Evolutionary conservation across 1,140 invertebrate genomes (phyloP).

Genomic region (Pomacea maculata): DNA sequence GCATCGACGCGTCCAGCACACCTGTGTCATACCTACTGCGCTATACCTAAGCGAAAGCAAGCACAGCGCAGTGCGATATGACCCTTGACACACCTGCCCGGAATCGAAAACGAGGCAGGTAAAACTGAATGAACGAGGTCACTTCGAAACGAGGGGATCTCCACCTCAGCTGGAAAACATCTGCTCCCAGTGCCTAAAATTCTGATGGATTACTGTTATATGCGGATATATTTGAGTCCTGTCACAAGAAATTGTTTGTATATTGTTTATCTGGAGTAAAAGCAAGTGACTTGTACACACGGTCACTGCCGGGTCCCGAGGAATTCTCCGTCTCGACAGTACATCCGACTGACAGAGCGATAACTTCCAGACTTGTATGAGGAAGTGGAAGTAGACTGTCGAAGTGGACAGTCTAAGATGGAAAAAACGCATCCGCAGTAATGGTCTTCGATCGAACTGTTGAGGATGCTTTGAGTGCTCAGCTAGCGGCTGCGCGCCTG

Average conservation of each 20-base stretch:
- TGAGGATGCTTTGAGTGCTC: slow-evolving; percentile 10
- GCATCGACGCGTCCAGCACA: background rate
- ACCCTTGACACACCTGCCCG: slow-evolving; percentile 25
- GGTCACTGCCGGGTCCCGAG: no score
- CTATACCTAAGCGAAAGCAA: background rate
- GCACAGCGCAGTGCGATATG: background rate
- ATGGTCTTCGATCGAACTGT: slow-evolving; percentile 20
- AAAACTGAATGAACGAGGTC: slow-evolving; percentile 25
- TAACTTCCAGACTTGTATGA: slow-evolving; percentile 1
- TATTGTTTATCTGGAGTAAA: no score
- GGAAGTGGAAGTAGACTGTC: slow-evolving; percentile 15
- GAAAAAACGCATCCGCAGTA: slow-evolving; percentile 3
- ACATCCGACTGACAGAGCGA: no score
- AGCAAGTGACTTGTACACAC: no score
- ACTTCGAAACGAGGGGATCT: background rate
- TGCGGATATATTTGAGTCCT: no score
- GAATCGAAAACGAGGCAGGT: slow-evolving; percentile 40
- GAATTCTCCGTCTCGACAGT: no score
- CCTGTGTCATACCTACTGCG: background rate
- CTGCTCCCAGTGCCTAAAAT: no score
- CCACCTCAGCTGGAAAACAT: no score
- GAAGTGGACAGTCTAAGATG: slow-evolving; percentile 8
- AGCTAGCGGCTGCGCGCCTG: slow-evolving; percentile 21
- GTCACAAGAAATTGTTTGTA: no score
- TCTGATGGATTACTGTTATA: no score